These are phyloP conservation scores for Troides aeacus DNA, from an alignment of 2,888 invertebrate species.

Conservation along the genomic window DNA sequence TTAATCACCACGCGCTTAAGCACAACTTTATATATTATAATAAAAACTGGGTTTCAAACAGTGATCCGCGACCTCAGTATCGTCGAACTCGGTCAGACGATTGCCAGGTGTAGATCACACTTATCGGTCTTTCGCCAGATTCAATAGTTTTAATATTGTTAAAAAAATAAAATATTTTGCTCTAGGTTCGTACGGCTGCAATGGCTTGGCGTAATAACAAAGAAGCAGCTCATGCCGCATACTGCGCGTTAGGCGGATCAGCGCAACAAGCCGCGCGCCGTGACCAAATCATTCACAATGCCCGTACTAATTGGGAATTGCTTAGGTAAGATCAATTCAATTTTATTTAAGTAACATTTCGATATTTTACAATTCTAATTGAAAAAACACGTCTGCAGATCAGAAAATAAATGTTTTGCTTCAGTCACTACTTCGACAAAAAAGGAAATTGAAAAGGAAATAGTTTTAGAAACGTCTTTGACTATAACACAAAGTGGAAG, in stretches of 20 bases:
- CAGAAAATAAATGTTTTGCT: slow-evolving; percentile 82
- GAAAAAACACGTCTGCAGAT: slow-evolving; percentile 57
- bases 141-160: background rate
- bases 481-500: slow-evolving; percentile 42
- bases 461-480: slow-evolving; percentile 47
- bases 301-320: slow-evolving; percentile 92
- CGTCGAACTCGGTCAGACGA: no score
- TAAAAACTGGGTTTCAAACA: no score
- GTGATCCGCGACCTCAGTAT: no score
- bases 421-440: slow-evolving; percentile 55
- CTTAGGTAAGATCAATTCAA: slow-evolving; percentile 60
- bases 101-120: no score
- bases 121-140: background rate
- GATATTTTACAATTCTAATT: background rate
- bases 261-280: slow-evolving; percentile 82
- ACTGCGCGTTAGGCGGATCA: slow-evolving; percentile 80
- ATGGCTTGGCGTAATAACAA: slow-evolving; percentile 90
- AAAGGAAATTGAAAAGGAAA: slow-evolving; percentile 59
- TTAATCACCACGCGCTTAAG: background rate
- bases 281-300: slow-evolving; percentile 92
- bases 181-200: slow-evolving; percentile 84
- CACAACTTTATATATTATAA: no score
- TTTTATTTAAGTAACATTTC: background rate
- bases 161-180: background rate
- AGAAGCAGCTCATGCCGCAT: slow-evolving; percentile 85